A percentile compares a stretch with the other conserved stretches of the same genome.
Conservation (phyloP, 2,113 vertebrate species). For the Microcebus griseorufus region DNA sequence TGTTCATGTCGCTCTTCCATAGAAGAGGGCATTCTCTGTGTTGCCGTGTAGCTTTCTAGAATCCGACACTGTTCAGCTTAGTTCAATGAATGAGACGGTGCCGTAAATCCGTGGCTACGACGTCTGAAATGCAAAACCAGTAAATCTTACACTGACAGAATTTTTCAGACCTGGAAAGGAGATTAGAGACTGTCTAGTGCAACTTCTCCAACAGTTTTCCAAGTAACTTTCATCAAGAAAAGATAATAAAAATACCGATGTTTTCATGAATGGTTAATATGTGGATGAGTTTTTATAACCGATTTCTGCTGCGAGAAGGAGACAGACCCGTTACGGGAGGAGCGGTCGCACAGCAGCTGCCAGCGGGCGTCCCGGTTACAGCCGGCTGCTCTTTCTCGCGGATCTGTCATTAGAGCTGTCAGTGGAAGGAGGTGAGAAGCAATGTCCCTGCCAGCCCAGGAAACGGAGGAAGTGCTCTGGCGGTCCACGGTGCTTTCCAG, state of each 20-base stretch:
- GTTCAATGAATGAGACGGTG: neutral
- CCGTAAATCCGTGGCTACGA: neutral
- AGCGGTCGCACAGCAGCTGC: fast-evolving
- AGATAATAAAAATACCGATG: neutral
- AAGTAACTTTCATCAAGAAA: neutral
- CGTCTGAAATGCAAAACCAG: neutral
- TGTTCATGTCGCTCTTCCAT: neutral
- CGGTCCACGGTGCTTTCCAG: neutral
- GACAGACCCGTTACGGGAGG: neutral
- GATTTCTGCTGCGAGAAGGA: neutral
- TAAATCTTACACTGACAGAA: neutral
- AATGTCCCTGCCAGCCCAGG: neutral
- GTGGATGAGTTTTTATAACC: neutral
- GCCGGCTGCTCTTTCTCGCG: neutral
- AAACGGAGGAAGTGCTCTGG: neutral
- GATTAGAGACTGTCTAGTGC: neutral
- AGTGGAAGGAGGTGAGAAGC: neutral
- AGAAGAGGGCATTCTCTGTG: neutral
- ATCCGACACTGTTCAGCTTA: neutral
- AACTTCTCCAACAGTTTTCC: neutral
- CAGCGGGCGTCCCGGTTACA: too few species aligned
- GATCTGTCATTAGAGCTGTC: neutral
- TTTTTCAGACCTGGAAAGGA: neutral
- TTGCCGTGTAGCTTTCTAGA: neutral
- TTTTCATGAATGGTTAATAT: neutral